These are phyloP conservation scores for Tolmerus cingulatus DNA, from an alignment of 2,888 invertebrate species.

Conservation along the genomic window DNA sequence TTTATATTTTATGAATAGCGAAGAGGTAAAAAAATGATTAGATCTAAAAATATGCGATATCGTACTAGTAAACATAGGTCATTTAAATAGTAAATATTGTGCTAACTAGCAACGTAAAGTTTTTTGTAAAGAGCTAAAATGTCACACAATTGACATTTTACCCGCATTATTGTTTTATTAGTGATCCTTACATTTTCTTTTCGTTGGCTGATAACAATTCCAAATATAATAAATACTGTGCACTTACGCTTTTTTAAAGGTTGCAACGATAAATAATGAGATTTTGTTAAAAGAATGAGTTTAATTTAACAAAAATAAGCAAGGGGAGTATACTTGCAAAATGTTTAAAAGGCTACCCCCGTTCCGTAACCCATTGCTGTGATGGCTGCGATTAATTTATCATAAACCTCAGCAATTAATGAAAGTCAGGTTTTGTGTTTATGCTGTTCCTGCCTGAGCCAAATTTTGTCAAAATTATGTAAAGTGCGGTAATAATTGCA, in stretches of 20 bases:
- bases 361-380: not conserved
- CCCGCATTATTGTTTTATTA: too few relatives aligned
- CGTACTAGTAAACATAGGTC: too few relatives aligned
- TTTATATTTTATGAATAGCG: too few relatives aligned
- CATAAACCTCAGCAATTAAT: not conserved
- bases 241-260: not conserved
- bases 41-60: too few relatives aligned
- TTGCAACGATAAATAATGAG: not conserved
- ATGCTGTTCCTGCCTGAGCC: not conserved
- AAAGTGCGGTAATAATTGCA: not conserved
- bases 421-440: not conserved
- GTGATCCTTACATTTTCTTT: too few relatives aligned
- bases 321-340: not conserved
- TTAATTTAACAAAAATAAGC: not conserved
- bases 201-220: too few relatives aligned
- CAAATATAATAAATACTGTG: too few relatives aligned
- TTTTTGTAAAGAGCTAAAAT: too few relatives aligned
- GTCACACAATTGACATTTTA: too few relatives aligned
- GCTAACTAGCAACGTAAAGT: too few relatives aligned
- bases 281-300: not conserved
- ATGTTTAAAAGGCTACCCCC: not conserved
- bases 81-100: too few relatives aligned
- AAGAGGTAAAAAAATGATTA: too few relatives aligned
- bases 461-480: not conserved
- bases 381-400: not conserved